Evolutionary conservation across 2,113 vertebrate genomes (phyloP), one percentile per base, ranked within the genome.

Genomic region (Petrocephalus zakoni): DNA sequence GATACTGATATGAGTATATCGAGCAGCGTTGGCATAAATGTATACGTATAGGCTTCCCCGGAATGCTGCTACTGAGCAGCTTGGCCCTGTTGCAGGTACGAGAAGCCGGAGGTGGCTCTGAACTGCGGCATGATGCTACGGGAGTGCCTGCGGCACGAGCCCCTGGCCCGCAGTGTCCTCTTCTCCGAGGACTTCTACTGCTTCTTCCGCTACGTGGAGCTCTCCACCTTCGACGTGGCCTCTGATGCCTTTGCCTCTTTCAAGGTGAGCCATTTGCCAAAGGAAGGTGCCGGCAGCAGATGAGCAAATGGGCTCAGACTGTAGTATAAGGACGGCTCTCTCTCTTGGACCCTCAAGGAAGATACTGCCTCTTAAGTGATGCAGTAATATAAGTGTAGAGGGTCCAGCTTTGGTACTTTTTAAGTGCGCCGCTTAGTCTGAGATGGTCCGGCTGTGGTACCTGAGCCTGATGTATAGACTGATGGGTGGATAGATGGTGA

Each of bases 41-140:
- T 25, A 61, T 42, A 19, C 21, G 55, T 8, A 25, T 19, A 21
- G 53, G 34, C 8, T 8, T 46, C 34, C 21, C 34, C 55, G 11
- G 29, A n/a, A 22, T 8, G 21, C 19, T n/a, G 22, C 88, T 7
- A 10, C 11, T 82, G n/a, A 46, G 17, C 84, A 47, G 89, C 13
- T 53, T 21, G 46, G 21, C 22, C 64, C 11, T 21, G 19, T 15
- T 6, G 49, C 93, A 96, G 96, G 86, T 96, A 96, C 83, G 96
- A 96, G 89, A 95, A 90, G 82, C 90, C 94, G 68, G 96, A 96
- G 90, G 95, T 96, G 93, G 96, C 96, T 88, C 92, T 96, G 58
- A 96, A 96, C 93, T 96, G 96, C 89, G 96, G 96, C 49, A 96
- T 96, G 95, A 96, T 96, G 95, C 92, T 96, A 88, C 93, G 96